Base-by-base conservation (phyloP, 2,797 vertebrate genomes). In the Danio jaintianensis region DNA sequence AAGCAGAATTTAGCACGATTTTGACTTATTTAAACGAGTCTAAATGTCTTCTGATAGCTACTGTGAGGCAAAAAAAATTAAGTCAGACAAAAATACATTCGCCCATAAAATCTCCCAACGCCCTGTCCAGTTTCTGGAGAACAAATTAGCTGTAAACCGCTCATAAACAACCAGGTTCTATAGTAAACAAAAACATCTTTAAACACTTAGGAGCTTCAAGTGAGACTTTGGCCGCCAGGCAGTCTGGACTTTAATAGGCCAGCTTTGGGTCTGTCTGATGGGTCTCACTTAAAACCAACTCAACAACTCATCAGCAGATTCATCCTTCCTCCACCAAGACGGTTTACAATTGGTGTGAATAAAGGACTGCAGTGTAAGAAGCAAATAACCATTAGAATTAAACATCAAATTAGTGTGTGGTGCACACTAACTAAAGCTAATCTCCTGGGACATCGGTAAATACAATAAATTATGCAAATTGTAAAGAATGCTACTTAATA, bases 131-230 rank as follows among this genome's bases (percentile, higher is more conserved):
- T 75, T 80, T 68, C 87, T 84, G 87, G 72, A 85, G 86, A 85
- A 87, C 84, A 88, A 91, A 91, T 88, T 29, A 88, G 84, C 87
- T 87, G 78, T 40, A 76, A 83, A 79, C 87, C 42, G 63, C 88
- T 88, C 81, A 85, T 87, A 90, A 92, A 91, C 85, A 89, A 78
- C 84, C 85, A 86, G 48, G 82, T 87, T 81, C 79, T 85, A 53
- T 84, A 83, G 83, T 53, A 61, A 89, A 90, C 74, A 85, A 82
- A 87, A 87, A 89, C 89, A 90, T 90, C 88, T 92, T 90, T 88
- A 89, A 92, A 87, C 86, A 88, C 88, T 91, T 90, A 83, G 84
- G 68, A 78, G 22, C 82, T 72, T 88, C 87, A 87, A 69, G 69
- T 78, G 79, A 85, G 75, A 82, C 84, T 88, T 69, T 47, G 86